Conservation (phyloP, 2,113 vertebrate species). For the Nematolebias whitei region DNA sequence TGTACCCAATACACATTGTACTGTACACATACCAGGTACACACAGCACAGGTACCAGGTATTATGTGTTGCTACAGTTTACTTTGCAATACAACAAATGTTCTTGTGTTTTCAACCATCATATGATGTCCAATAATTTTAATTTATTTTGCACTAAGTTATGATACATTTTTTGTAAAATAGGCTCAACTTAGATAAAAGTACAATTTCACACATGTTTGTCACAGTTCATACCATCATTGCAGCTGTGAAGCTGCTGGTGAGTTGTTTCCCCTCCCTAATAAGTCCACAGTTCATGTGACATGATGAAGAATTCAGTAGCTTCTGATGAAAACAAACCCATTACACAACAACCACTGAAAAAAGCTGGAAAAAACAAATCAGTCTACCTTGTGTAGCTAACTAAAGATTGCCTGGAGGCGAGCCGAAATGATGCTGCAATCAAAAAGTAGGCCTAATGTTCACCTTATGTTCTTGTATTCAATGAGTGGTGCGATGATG, state of each 20-base stretch:
- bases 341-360: conserved; percentile 46
- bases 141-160: conserved; percentile 11
- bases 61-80: too few relatives aligned
- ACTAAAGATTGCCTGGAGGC: conserved; percentile 24
- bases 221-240: conserved; percentile 9
- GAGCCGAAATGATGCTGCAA: conserved; percentile 19
- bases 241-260: conserved; percentile 12
- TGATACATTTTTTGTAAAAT: conserved; percentile 24
- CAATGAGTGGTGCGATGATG: neutral
- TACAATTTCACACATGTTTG: neutral
- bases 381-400: conserved; percentile 21
- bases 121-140: too few relatives aligned
- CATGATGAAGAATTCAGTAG: conserved; percentile 23
- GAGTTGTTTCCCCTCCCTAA: conserved; percentile 22
- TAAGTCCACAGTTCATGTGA: conserved; percentile 47
- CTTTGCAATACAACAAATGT: conserved; percentile 6
- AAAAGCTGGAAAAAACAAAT: conserved; percentile 1
- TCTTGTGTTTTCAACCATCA: conserved; percentile 7
- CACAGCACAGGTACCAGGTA: too few relatives aligned
- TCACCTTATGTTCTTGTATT: conserved; percentile 28
- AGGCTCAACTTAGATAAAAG: conserved; percentile 26
- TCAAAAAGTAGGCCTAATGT: conserved; percentile 40
- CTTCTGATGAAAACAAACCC: conserved; percentile 41
- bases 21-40: too few relatives aligned
- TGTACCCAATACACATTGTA: too few relatives aligned